Percentiles rank a stretch among this genome's conserved stretches.
Evolutionary conservation across 2,888 invertebrate species (phyloP).

Genomic region (Ophion ventricosus): DNA sequence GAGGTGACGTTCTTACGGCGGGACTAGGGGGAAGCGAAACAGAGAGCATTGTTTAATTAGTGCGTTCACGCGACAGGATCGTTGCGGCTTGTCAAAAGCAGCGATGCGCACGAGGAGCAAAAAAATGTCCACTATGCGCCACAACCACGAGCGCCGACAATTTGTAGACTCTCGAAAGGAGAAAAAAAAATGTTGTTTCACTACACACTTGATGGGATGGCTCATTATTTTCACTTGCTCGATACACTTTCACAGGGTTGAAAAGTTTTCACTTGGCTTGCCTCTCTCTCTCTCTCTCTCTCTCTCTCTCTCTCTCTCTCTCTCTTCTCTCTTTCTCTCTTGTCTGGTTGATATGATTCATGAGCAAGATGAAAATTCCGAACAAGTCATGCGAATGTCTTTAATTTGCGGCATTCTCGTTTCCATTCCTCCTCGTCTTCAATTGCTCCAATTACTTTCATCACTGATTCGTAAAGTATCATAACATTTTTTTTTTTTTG

Average conservation of each 20-base stretch:
- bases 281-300: not conserved
- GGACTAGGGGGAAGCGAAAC: not conserved
- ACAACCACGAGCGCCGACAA: not conserved
- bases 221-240: not conserved
- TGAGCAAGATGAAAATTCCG: not conserved
- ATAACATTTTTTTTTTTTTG: not conserved
- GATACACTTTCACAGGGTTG: not conserved
- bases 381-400: conserved; percentile 3
- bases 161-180: not conserved
- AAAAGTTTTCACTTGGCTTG: conserved; percentile 1
- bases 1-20: not conserved
- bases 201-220: not conserved
- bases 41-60: conserved; percentile 49
- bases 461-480: not conserved
- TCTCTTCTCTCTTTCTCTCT: not conserved
- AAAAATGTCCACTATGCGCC: not conserved
- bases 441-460: not conserved
- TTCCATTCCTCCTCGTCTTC: not conserved
- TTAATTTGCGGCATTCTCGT: conserved; percentile 10
- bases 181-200: not conserved
- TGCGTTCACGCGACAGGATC: conserved; percentile 41
- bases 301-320: not conserved
- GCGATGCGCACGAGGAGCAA: not conserved
- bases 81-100: conserved; percentile 39
- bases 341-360: not conserved